Percentiles rank a stretch among this genome's conserved stretches.
Evolutionary conservation across 2,888 invertebrate genomes (phyloP).

Genomic region (Cephus sareptanus): DNA sequence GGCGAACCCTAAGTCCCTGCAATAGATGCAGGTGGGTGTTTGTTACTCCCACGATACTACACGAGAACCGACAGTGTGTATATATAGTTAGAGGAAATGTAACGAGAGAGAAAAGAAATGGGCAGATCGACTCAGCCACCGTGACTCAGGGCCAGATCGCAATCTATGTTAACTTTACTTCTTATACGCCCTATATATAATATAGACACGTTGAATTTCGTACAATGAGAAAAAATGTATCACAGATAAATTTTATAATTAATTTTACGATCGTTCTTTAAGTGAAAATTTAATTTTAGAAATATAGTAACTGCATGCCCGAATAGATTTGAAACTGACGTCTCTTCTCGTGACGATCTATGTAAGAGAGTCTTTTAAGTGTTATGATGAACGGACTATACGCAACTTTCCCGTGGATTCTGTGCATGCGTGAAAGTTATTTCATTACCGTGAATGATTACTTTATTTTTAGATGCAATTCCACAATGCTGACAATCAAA

Average conservation of each 20-base stretch:
- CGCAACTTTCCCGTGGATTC: background rate
- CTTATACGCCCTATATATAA: slow-evolving; percentile 14
- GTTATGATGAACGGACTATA: background rate
- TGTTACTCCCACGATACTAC: slow-evolving; percentile 28
- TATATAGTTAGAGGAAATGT: slow-evolving; percentile 23
- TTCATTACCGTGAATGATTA: background rate
- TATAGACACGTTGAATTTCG: background rate
- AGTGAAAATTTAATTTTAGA: background rate
- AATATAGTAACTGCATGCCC: background rate
- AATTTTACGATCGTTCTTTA: background rate
- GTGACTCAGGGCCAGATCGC: slow-evolving; percentile 45
- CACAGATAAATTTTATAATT: background rate
- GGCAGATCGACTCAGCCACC: slow-evolving; percentile 34
- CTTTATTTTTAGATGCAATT: background rate
- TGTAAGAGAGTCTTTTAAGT: background rate
- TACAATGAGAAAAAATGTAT: background rate
- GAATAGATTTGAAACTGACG: background rate
- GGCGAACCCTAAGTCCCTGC: slow-evolving; percentile 16
- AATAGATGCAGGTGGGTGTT: slow-evolving; percentile 24
- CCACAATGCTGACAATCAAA: background rate
- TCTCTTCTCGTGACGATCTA: background rate
- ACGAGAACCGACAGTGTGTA: slow-evolving; percentile 21
- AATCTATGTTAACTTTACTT: slow-evolving; percentile 27
- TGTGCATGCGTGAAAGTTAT: background rate
- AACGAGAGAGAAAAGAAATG: slow-evolving; percentile 17